phyloP scores from a whole-genome alignment of 1,140 invertebrate species.

The Oryctes rhinoceros region DNA sequence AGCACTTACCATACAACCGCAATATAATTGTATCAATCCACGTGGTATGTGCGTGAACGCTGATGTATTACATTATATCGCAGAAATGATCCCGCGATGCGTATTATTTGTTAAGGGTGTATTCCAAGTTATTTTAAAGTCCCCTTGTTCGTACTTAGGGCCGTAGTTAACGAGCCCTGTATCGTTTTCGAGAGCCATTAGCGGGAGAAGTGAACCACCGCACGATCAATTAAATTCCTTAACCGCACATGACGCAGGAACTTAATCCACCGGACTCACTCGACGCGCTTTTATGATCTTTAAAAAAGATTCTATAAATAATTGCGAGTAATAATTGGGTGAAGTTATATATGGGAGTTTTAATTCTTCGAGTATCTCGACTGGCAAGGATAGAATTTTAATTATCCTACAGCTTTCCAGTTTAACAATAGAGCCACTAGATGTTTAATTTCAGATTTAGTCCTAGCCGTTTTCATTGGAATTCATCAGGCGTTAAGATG shows the following conservation, averaged over 20 bases:
- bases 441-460: too few species aligned
- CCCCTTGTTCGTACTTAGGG: slow-evolving; percentile 22
- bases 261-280: slow-evolving; percentile 30
- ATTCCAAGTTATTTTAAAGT: slow-evolving; percentile 34
- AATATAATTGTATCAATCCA: slow-evolving; percentile 11
- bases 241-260: neutral
- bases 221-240: slow-evolving; percentile 53
- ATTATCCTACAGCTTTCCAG: neutral
- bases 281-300: neutral
- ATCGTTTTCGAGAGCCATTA: slow-evolving; percentile 57
- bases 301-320: slow-evolving; percentile 17
- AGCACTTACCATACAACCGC: neutral
- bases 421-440: neutral
- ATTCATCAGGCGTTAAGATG: too few species aligned
- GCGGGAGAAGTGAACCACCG: slow-evolving; percentile 50
- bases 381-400: neutral
- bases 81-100: slow-evolving; percentile 12
- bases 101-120: slow-evolving; percentile 29
- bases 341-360: neutral
- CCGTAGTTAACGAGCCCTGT: slow-evolving; percentile 47
- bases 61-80: neutral
- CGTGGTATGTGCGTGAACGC: neutral
- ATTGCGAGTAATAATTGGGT: slow-evolving; percentile 3
- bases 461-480: too few species aligned
- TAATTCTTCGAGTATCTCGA: neutral